phyloP scores from a whole-genome alignment of 2,888 invertebrate genomes.

The Lepidocyrtinus sp. region DNA sequence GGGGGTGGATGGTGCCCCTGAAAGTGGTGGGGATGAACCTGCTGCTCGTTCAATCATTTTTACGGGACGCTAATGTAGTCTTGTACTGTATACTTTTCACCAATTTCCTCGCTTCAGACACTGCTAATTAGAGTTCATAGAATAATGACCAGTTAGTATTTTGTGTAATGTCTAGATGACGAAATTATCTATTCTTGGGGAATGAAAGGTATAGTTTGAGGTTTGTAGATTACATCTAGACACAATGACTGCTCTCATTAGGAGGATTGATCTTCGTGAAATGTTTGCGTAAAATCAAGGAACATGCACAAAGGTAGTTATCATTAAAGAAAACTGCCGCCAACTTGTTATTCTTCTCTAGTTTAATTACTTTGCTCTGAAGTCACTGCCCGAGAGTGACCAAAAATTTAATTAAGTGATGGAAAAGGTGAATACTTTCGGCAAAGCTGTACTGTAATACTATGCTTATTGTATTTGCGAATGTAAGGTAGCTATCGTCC shows the following conservation, averaged over 20 bases:
- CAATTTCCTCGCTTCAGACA: not conserved
- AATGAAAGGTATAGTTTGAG: too few relatives aligned
- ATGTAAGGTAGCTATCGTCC: too few relatives aligned
- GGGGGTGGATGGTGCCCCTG: constrained; percentile 59
- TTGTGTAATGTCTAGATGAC: not conserved
- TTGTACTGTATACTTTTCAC: too few relatives aligned
- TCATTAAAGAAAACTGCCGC: too few relatives aligned
- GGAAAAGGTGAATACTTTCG: too few relatives aligned
- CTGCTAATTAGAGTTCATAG: not conserved
- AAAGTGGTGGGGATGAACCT: constrained; percentile 61
- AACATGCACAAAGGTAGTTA: too few relatives aligned
- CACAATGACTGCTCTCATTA: not conserved
- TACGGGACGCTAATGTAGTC: not conserved
- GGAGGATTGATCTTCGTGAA: not conserved
- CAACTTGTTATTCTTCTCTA: not conserved
- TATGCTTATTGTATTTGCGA: too few relatives aligned
- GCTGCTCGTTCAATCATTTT: constrained; percentile 61
- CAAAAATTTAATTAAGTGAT: too few relatives aligned
- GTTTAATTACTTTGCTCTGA: too few relatives aligned
- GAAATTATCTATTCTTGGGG: constrained; percentile 5
- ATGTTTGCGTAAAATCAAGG: not conserved
- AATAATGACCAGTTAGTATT: not conserved
- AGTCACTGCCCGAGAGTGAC: constrained; percentile 8
- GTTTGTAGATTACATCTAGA: not conserved
- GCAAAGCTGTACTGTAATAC: too few relatives aligned